Conservation (phyloP, 2,888 invertebrate genomes). For the Dasysyrphus tricinctus region DNA sequence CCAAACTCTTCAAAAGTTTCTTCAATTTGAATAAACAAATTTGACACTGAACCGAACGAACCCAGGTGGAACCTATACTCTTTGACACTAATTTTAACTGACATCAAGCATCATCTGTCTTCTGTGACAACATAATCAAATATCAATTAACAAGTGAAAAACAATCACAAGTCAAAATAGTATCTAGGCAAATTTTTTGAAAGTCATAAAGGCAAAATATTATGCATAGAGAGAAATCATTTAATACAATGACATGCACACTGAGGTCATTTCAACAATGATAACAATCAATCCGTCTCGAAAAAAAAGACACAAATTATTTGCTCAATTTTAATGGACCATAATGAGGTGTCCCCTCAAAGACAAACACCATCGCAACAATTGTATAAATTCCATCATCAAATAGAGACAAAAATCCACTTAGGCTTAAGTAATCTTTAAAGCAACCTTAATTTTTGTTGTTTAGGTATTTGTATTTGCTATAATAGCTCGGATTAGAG, state of each 20-base stretch:
- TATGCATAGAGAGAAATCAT: background rate
- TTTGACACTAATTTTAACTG: conserved; percentile 23
- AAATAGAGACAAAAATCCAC: conserved; percentile 31
- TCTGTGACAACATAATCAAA: conserved; percentile 34
- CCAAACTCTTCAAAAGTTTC: background rate
- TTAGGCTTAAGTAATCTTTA: conserved; percentile 28
- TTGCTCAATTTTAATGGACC: conserved; percentile 48
- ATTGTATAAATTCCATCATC: background rate
- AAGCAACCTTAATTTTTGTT: conserved; percentile 8
- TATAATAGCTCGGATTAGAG: conserved; percentile 55
- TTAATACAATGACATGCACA: conserved; percentile 32
- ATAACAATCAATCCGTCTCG: conserved; percentile 34
- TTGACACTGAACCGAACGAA: conserved; percentile 9
- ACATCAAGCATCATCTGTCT: conserved; percentile 9
- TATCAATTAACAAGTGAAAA: conserved; percentile 33
- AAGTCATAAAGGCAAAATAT: background rate
- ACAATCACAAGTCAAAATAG: background rate
- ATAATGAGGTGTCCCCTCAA: conserved; percentile 17
- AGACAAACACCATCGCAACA: conserved; percentile 10
- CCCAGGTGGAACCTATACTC: background rate
- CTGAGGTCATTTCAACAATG: conserved; percentile 24
- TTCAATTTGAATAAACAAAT: background rate
- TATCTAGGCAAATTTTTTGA: background rate
- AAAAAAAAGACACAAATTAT: conserved; percentile 33
- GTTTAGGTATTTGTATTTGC: background rate